Conservation (phyloP, 1,140 invertebrate species). For the Megathymus violae region DNA sequence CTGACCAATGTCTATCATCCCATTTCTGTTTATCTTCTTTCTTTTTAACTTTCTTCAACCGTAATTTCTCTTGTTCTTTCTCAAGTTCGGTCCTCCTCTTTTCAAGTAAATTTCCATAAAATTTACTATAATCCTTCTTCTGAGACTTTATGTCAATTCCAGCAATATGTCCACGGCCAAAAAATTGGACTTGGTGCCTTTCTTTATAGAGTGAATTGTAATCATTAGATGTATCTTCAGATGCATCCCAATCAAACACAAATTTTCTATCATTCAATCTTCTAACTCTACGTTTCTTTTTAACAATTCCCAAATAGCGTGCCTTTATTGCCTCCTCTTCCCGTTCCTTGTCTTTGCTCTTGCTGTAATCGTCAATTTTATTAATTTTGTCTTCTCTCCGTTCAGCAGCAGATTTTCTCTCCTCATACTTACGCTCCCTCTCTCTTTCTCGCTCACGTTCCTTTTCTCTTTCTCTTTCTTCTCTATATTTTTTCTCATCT, state of each 20-base stretch:
- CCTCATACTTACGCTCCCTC: slow-evolving; percentile 71
- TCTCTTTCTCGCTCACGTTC: slow-evolving; percentile 69
- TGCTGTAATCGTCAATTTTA: slow-evolving; percentile 81
- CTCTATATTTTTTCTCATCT: slow-evolving; percentile 70
- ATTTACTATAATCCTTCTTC: slow-evolving; percentile 98
- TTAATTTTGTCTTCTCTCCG: slow-evolving; percentile 75
- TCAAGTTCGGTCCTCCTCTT: slow-evolving; percentile 97
- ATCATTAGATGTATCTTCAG: slow-evolving; percentile 98
- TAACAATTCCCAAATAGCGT: slow-evolving; percentile 96
- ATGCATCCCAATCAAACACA: slow-evolving; percentile 99
- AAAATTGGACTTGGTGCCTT: slow-evolving; percentile 98
- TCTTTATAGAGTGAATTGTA: slow-evolving; percentile 99
- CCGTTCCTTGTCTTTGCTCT: slow-evolving; percentile 95
- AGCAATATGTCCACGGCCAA: slow-evolving; percentile 98
- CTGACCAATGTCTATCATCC: slow-evolving; percentile 99
- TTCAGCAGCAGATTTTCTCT: slow-evolving; percentile 60
- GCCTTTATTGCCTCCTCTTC: slow-evolving; percentile 97
- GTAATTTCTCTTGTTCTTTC: slow-evolving; percentile 98
- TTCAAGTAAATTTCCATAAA: slow-evolving; percentile 98
- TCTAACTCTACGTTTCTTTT: slow-evolving; percentile 96
- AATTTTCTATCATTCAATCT: slow-evolving; percentile 99
- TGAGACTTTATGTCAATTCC: slow-evolving; percentile 99
- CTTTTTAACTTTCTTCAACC: slow-evolving; percentile 96
- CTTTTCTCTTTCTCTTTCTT: slow-evolving; percentile 61
- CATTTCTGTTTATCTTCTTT: slow-evolving; percentile 99